These are phyloP conservation scores for Limanda limanda DNA, from an alignment of 2,113 vertebrate species.

Conservation along the genomic window DNA sequence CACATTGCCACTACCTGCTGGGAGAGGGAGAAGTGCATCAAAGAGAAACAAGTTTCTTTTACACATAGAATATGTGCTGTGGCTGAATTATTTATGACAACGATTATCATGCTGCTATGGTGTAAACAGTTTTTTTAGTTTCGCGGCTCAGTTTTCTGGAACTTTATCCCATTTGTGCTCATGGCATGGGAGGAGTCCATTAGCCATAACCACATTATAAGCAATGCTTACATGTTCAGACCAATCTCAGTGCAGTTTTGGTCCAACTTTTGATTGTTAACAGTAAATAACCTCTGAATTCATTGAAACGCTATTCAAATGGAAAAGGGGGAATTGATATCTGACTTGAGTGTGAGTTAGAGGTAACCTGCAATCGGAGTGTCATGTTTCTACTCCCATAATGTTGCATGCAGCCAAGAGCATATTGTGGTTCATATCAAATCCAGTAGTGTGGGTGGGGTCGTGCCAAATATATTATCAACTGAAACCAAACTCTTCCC, in stretches of 20 bases:
- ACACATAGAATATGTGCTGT: background rate
- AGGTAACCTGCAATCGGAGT: background rate
- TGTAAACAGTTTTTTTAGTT: background rate
- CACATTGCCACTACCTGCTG: conserved; percentile 30
- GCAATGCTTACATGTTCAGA: background rate
- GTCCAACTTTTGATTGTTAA: too few species aligned
- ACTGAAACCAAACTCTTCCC: conserved; percentile 59
- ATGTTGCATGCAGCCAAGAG: conserved; percentile 5
- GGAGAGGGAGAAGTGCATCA: conserved; percentile 15
- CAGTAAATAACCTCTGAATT: background rate
- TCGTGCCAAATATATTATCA: conserved; percentile 37
- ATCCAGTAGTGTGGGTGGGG: conserved; percentile 39
- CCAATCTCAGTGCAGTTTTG: too few species aligned
- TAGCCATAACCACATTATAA: too few species aligned
- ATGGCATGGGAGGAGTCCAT: background rate
- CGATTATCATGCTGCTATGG: background rate
- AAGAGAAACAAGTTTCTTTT: conserved; percentile 2
- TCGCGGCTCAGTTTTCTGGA: background rate
- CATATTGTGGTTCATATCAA: conserved; percentile 37
- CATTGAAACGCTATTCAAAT: background rate
- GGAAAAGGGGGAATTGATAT: too few species aligned
- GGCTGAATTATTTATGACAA: background rate
- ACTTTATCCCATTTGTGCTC: background rate
- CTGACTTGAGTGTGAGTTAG: conserved; percentile 1
- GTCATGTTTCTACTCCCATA: background rate